Percentiles rank a stretch among this genome's conserved stretches.
phyloP scores from a whole-genome alignment of 2,797 vertebrate genomes.

The Typhlichthys eigenmanni region DNA sequence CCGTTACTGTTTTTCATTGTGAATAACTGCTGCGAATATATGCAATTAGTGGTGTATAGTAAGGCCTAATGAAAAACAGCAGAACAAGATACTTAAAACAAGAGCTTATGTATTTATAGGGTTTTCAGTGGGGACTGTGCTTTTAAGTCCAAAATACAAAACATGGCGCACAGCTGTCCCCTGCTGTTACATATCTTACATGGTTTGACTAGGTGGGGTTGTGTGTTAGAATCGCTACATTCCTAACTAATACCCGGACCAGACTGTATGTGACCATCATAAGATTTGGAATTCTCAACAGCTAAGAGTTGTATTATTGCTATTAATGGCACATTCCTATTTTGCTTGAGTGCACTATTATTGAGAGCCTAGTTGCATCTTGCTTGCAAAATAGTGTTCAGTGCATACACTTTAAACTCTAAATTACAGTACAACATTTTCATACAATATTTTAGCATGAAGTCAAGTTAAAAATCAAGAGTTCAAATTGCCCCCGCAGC shows the following conservation, averaged over 20 bases:
- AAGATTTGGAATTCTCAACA: not conserved
- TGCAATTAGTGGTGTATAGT: too few relatives aligned
- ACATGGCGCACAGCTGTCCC: not conserved
- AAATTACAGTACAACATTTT: not conserved
- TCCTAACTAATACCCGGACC: not conserved
- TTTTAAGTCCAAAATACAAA: not conserved
- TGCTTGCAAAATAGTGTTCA: not conserved
- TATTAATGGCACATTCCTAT: not conserved
- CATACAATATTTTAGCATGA: constrained; percentile 6
- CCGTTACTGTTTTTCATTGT: too few relatives aligned
- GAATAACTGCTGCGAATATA: too few relatives aligned
- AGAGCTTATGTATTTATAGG: too few relatives aligned
- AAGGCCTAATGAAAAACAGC: too few relatives aligned
- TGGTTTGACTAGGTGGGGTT: not conserved
- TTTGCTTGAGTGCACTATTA: not conserved
- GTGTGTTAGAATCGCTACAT: not conserved
- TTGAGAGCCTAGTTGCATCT: too few relatives aligned
- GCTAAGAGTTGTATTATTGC: constrained; percentile 2
- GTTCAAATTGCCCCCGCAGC: not conserved
- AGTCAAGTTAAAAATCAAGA: not conserved
- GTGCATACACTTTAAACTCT: too few relatives aligned
- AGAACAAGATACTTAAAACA: too few relatives aligned
- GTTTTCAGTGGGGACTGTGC: too few relatives aligned
- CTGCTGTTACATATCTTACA: constrained; percentile 22
- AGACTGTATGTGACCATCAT: constrained; percentile 2